A percentile compares a stretch with the other conserved stretches of the same genome.
phyloP scores from a whole-genome alignment of 2,888 invertebrate species.

The Arge pagana region DNA sequence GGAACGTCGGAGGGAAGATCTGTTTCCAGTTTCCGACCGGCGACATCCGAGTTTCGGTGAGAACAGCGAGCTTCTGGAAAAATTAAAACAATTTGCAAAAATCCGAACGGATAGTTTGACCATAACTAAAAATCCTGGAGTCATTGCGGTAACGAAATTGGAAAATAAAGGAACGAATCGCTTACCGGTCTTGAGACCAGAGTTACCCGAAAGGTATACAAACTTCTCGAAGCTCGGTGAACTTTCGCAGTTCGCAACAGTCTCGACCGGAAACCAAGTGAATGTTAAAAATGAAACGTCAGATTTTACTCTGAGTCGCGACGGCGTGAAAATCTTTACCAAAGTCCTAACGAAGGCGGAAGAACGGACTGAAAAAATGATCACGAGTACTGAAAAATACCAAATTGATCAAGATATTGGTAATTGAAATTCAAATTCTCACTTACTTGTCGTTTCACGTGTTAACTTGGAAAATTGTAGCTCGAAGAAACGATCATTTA shows the following conservation, averaged over 20 bases:
- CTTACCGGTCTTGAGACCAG: conserved; percentile 12
- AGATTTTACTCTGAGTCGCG: conserved; percentile 66
- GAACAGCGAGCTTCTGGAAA: conserved; percentile 40
- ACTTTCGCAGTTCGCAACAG: conserved; percentile 48
- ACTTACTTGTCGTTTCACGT: not conserved
- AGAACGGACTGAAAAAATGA: conserved; percentile 37
- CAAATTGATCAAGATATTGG: not conserved
- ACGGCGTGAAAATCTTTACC: conserved; percentile 69
- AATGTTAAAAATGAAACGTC: conserved; percentile 35
- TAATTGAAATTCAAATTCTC: conserved; percentile 1
- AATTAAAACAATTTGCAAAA: conserved; percentile 44
- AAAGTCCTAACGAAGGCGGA: conserved; percentile 67
- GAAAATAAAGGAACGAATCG: conserved; percentile 27
- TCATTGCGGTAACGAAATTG: conserved; percentile 22
- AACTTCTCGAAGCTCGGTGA: conserved; percentile 48
- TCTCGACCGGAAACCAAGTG: conserved; percentile 42
- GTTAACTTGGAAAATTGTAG: not conserved
- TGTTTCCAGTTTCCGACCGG: conserved; percentile 44
- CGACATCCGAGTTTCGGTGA: conserved; percentile 43
- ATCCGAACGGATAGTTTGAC: conserved; percentile 35
- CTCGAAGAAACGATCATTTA: not conserved
- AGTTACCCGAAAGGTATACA: conserved; percentile 2
- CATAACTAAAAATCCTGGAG: not conserved
- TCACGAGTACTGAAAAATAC: conserved; percentile 37
- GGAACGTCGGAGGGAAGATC: too few species aligned